phyloP scores from a whole-genome alignment of 2,113 vertebrate genomes.

The Leptodactylus fuscus region DNA sequence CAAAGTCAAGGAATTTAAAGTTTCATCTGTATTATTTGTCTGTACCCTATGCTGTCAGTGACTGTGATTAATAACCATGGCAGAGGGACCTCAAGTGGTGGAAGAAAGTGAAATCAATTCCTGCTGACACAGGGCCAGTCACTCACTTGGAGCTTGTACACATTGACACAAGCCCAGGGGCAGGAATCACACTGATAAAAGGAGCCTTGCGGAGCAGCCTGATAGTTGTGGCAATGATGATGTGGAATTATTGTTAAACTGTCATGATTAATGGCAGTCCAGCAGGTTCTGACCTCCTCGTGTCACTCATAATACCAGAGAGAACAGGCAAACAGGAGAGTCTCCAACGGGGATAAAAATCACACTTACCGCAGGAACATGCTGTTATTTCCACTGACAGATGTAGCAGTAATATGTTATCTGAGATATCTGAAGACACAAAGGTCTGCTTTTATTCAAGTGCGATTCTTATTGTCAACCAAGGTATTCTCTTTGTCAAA shows the following conservation, averaged over 20 bases:
- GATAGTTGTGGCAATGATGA: constrained; percentile 19
- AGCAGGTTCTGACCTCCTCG: constrained; percentile 17
- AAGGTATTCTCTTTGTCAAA: background rate
- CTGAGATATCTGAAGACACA: background rate
- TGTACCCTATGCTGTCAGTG: constrained; percentile 59
- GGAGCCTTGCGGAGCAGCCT: constrained; percentile 27
- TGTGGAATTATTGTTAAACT: constrained; percentile 54
- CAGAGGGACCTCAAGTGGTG: constrained; percentile 48
- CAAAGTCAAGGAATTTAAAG: constrained; percentile 47
- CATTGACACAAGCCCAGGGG: constrained; percentile 49
- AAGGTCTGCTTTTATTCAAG: background rate
- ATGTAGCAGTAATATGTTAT: constrained; percentile 24
- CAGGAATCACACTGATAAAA: constrained; percentile 43
- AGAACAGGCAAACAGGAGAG: background rate
- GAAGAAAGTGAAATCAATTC: constrained; percentile 58
- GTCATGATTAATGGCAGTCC: constrained; percentile 50
- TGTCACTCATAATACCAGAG: constrained; percentile 32
- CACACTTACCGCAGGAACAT: constrained; percentile 11
- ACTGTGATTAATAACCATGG: constrained; percentile 63
- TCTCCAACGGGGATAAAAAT: constrained; percentile 42
- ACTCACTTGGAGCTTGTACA: constrained; percentile 45
- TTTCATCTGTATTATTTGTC: constrained; percentile 62
- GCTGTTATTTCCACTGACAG: constrained; percentile 22
- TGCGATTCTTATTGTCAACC: too few species aligned
- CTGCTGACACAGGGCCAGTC: constrained; percentile 41